These are phyloP conservation scores for Corythornis madagascariensis DNA, from an alignment of 2,113 vertebrate species.

Conservation along the genomic window DNA sequence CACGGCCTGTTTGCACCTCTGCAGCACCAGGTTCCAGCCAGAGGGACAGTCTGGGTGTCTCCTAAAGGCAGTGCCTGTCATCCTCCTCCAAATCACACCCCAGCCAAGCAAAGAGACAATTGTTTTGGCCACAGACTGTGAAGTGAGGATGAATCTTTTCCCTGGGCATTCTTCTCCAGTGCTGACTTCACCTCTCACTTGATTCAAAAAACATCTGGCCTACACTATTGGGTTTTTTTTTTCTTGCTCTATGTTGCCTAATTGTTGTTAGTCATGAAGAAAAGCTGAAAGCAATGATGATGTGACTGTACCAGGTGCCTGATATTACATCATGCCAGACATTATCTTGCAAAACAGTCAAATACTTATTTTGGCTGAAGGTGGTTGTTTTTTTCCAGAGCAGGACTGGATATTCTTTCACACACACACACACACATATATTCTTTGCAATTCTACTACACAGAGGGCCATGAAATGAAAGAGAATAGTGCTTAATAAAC, in stretches of 20 bases:
- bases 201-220: constrained; percentile 89
- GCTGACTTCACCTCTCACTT: constrained; percentile 88
- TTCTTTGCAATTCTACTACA: background rate
- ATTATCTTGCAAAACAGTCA: constrained; percentile 31
- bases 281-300: constrained; percentile 53
- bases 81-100: constrained; percentile 63
- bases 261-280: constrained; percentile 71
- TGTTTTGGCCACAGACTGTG: constrained; percentile 70
- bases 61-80: background rate
- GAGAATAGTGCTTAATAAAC: background rate
- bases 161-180: constrained; percentile 84
- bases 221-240: constrained; percentile 23
- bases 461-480: background rate
- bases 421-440: background rate
- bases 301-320: constrained; percentile 64
- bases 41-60: background rate
- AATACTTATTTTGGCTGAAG: constrained; percentile 1
- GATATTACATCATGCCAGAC: constrained; percentile 18
- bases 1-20: constrained; percentile 4
- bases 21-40: background rate
- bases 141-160: constrained; percentile 87
- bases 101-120: constrained; percentile 73
- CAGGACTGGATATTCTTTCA: background rate
- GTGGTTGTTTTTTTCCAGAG: background rate
- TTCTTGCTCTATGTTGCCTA: constrained; percentile 73